Evolutionary conservation across 64 coral and sea anemone genomes (phyloP).

Genomic region (Montipora efflorescens): DNA sequence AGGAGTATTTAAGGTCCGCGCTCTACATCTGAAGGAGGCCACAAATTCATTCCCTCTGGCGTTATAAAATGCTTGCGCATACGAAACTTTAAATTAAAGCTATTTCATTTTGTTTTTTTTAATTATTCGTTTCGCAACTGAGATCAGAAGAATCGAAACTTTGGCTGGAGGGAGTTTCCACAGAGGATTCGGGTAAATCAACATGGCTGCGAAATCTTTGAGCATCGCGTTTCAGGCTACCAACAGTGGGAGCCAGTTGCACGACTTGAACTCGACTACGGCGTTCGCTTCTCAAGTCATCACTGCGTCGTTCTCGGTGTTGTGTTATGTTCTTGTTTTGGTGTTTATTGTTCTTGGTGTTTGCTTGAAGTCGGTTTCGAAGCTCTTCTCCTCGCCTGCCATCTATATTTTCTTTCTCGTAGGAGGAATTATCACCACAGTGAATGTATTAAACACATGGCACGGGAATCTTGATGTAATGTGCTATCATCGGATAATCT

Average conservation of each 20-base stretch:
- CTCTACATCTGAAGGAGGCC: too few relatives aligned
- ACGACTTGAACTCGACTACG: background rate
- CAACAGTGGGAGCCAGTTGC: background rate
- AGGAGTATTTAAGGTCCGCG: too few relatives aligned
- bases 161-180: too few relatives aligned
- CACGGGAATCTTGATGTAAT: background rate
- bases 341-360: background rate
- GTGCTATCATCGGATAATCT: background rate
- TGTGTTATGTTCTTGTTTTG: background rate
- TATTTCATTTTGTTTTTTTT: too few relatives aligned
- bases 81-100: too few relatives aligned
- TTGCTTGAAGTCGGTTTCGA: background rate
- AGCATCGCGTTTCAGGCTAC: too few relatives aligned
- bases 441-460: slow-evolving; percentile 10
- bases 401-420: slow-evolving; percentile 4
- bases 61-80: too few relatives aligned
- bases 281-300: slow-evolving; percentile 27
- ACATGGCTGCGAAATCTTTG: background rate
- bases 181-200: too few relatives aligned
- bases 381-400: background rate
- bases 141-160: too few relatives aligned
- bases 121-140: too few relatives aligned
- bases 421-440: background rate
- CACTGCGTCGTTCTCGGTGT: slow-evolving; percentile 10
- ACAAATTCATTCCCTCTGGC: too few relatives aligned